Evolutionary conservation across 2,113 vertebrate species (phyloP), one percentile per base, ranked within the genome.

Genomic region (Acanthochromis polyacanthus): DNA sequence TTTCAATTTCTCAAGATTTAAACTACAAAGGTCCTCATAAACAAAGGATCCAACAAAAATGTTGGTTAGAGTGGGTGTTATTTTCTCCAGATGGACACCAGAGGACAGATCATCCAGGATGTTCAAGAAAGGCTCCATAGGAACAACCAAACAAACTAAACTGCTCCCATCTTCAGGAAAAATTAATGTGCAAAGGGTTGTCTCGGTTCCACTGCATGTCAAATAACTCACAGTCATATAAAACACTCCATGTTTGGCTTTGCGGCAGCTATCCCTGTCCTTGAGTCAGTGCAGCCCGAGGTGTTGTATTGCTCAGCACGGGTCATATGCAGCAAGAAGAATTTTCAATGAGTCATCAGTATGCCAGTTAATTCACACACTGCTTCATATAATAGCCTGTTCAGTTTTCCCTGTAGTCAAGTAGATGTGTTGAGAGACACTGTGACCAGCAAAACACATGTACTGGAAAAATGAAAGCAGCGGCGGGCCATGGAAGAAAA

Each of bases 241-340:
- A 71, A 89, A 73, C 77, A 6, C 59, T 83, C 86, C 83, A 81
- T 90, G 90, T 91, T 91, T 91, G 88, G 89, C 68, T 85, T 81
- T 68, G 77, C 71, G 61, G 53, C 43, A 62, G 78, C 81, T 52
- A 52, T 80, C 73, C 30, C 38, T 10, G 75, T 82, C 81, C 82
- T 91, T 88, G 89, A 91, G 82, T 86, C 80, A 75, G 80, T 55
- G 61, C 83, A 88, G 85, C 65, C 81, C 36, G 79, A 86, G 81
- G 87, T 80, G 84, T 81, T 87, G 78, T 79, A 85, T 86, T 88
- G 79, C 90, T 89, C 86, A 86, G 77, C 83, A 73, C 17, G 19
- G 86, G 82, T 90, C 80, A 88, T 83, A 81, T 78, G 81, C 81
- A 75, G 81, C 75, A 74, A 75, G 77, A 77, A 65, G 62, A 83